Base-by-base conservation (phyloP, 2,797 vertebrate genomes). In the Pseudopleuronectes americanus region DNA sequence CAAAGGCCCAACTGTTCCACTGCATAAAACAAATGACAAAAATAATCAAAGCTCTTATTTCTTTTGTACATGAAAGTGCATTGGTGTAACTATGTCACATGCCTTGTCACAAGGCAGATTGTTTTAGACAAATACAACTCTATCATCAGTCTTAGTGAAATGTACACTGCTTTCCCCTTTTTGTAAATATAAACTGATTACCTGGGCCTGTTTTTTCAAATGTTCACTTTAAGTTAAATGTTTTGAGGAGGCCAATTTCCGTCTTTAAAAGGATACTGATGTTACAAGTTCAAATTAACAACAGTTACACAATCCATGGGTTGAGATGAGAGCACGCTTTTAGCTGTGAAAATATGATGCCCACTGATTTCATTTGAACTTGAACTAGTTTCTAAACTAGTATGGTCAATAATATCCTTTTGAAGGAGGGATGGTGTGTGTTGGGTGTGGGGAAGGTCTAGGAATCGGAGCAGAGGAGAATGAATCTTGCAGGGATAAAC, bases 21-120 rank as follows among this genome's bases (percentile, higher is more conserved):
- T 81, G 75, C 78, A 81, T 74, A 71, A 84, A 86, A 82, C 24
- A 87, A 85, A 84, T 10, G 57, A 81, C 51, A 84, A 89, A 85
- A 87, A 84, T 17, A 64, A 83, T 67, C 13, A 49, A 83, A 74
- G 60, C 55, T 82, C 58, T 77, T 83, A 33, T 89, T 73, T 67
- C 2, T 61, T 93, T 87, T 90, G 76, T 93, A 91, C 84, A 93
- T 88, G 74, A 92, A 92, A 93, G 92, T 94, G 93, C 92, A 89
- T 89, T 79, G 75, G 72, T 89, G 85, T 74, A 81, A 76, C 68
- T 88, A 87, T 76, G 66, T 87, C 76, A 88, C 78, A 79, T 56
- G 81, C 86, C 86, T 86, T 79, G 75, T 84, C 84, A 85, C 80
- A 84, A 91, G 89, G 92, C 84, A 77, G 74, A 79, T 83, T 71